Evolutionary conservation across 2,888 invertebrate genomes (phyloP), one percentile per base, ranked within the genome.

Genomic region (Gymnosoma rotundatum): DNA sequence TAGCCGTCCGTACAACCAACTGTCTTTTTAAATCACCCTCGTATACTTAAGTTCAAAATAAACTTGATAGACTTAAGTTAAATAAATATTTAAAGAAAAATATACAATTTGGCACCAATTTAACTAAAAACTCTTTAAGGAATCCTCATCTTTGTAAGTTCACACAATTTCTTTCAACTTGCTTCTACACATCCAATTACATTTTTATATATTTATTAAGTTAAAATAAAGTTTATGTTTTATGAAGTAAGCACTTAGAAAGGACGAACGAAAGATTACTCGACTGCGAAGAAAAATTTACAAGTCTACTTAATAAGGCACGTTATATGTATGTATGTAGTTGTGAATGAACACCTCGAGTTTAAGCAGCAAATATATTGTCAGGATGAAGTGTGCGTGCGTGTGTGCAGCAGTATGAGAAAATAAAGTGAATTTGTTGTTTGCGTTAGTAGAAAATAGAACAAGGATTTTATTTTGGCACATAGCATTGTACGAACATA

Each of bases 391-490:
- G 3, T 32, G 42, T 14, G 4, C 21, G 42, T 14, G 4, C 21
- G 36, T 38, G 58, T 42, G 20, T 48, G 12, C 20, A 10, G 36
- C 36, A 20, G 61, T 61, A 7, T 9, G 16, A 52, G 21, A 52
- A 20, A 52, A 18, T 70, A 52, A 61, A 52, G 18, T 74, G 52
- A 48, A 60, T 64, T 74, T 70, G 42, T 66, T 64, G 50, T 21
- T 63, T 58, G 64, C 48, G 56, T 64, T 67, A 21, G 56, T 18
- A 38, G 32, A 60, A 74, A 83, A 73, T 83, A 50, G 79, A 76
- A 50, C 83, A 83, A 83, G 83, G 83, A 83, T 52, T 58, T 58
- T 61, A 42, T 67, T 83, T 63, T 67, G 64, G 52, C 32, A 25
- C 21, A 32, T 36, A n/a, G 7, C 18, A 6, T 9, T 20, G 20